phyloP scores from a whole-genome alignment of 2,797 vertebrate genomes.

The Chiloscyllium punctatum region DNA sequence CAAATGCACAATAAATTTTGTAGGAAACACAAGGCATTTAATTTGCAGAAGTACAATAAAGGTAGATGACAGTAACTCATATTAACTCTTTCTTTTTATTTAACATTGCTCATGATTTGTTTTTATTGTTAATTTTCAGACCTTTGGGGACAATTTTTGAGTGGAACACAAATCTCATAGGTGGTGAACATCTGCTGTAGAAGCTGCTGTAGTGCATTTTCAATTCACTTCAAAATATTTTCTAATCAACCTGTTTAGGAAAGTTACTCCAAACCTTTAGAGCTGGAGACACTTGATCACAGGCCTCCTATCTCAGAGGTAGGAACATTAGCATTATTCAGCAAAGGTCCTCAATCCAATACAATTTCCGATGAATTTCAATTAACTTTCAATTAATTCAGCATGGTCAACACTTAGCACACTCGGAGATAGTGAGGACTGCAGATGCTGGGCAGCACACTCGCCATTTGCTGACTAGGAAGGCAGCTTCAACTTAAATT shows the following conservation, averaged over 20 bases:
- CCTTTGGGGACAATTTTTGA: background rate
- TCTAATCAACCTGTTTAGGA: too few relatives aligned
- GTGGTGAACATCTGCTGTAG: background rate
- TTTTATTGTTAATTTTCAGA: background rate
- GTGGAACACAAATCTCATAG: too few relatives aligned
- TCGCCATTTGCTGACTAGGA: background rate
- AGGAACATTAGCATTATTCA: too few relatives aligned
- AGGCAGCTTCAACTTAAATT: background rate
- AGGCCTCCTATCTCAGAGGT: too few relatives aligned
- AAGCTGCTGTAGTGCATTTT: background rate
- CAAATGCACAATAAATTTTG: background rate
- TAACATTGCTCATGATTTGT: background rate
- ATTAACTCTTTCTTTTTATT: background rate
- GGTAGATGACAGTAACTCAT: background rate
- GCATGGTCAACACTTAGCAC: too few relatives aligned
- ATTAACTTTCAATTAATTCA: background rate
- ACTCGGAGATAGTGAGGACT: background rate
- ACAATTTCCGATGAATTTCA: background rate
- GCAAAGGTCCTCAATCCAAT: too few relatives aligned
- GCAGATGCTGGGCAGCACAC: background rate
- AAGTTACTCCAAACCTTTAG: too few relatives aligned
- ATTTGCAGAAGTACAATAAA: background rate
- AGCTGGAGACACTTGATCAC: too few relatives aligned
- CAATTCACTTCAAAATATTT: background rate
- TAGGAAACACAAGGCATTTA: background rate